These are phyloP conservation scores for Chrysemys picta DNA, from an alignment of 2,113 vertebrate species.

Conservation along the genomic window DNA sequence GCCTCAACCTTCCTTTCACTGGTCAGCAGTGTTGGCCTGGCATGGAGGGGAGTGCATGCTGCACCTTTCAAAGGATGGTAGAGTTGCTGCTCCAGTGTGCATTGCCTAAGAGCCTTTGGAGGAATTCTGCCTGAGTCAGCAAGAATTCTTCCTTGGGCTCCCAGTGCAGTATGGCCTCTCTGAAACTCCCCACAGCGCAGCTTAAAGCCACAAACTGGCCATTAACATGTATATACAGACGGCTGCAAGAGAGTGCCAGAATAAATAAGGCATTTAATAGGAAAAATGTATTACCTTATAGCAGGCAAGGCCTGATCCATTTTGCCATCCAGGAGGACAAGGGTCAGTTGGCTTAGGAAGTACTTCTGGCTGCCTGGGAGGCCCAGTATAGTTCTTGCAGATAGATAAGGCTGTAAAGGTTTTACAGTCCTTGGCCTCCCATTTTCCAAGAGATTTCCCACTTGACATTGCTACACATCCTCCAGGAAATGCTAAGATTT, in stretches of 20 bases:
- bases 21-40: background rate
- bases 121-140: background rate
- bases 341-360: conserved; percentile 76
- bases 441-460: conserved; percentile 85
- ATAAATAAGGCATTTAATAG: background rate
- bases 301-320: conserved; percentile 81
- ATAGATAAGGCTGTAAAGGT: conserved; percentile 89
- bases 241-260: background rate
- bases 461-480: conserved; percentile 88
- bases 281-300: conserved; percentile 87
- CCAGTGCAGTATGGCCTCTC: background rate
- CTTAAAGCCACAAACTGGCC: background rate
- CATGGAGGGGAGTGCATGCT: background rate
- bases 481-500: conserved; percentile 75
- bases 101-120: background rate
- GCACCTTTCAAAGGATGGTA: background rate
- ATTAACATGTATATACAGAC: background rate
- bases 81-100: background rate
- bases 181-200: background rate
- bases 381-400: conserved; percentile 84
- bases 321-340: conserved; percentile 90
- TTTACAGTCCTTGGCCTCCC: conserved; percentile 90
- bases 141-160: background rate
- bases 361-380: conserved; percentile 72
- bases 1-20: background rate